phyloP scores from a whole-genome alignment of 2,888 invertebrate genomes.

The Drosophila algonquin region DNA sequence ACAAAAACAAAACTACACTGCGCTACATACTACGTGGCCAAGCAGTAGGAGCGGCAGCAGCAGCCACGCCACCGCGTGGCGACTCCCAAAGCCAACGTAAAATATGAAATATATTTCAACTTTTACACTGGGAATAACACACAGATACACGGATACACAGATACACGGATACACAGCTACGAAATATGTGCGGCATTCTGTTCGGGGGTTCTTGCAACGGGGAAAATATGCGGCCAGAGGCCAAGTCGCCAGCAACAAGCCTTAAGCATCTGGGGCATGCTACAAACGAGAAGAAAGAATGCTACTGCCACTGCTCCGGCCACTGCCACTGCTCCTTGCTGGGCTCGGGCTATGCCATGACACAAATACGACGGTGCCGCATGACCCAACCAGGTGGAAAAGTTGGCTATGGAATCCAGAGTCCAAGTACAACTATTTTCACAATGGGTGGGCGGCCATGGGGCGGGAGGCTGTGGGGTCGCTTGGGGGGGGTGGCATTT shows the following conservation, averaged over 20 bases:
- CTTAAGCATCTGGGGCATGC: slow-evolving; percentile 54
- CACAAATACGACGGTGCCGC: slow-evolving; percentile 50
- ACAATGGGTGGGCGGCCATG: not conserved
- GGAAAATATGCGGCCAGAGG: slow-evolving; percentile 61
- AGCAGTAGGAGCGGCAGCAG: not conserved
- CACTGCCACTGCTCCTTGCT: slow-evolving; percentile 3
- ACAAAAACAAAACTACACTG: slow-evolving; percentile 19
- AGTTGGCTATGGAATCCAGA: slow-evolving; percentile 30
- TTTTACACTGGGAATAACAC: slow-evolving; percentile 53
- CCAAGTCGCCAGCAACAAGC: slow-evolving; percentile 31
- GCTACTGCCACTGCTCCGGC: slow-evolving; percentile 23
- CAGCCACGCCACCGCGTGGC: not conserved
- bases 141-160: slow-evolving; percentile 14
- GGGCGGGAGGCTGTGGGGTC: not conserved
- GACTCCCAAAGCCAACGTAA: slow-evolving; percentile 79
- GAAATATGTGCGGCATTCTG: slow-evolving; percentile 67
- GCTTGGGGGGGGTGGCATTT: slow-evolving; percentile 36
- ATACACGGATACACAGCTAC: not conserved
- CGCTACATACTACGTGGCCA: slow-evolving; percentile 58
- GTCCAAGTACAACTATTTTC: slow-evolving; percentile 39
- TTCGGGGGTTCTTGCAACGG: not conserved
- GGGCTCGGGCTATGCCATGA: slow-evolving; percentile 54
- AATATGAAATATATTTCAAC: slow-evolving; percentile 81
- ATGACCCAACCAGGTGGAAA: slow-evolving; percentile 38
- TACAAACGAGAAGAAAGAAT: slow-evolving; percentile 40